A percentile compares a stretch with the other conserved stretches of the same genome.
These are phyloP conservation scores for Phyllostomus hastatus DNA, from an alignment of 2,113 vertebrate species.

Conservation along the genomic window DNA sequence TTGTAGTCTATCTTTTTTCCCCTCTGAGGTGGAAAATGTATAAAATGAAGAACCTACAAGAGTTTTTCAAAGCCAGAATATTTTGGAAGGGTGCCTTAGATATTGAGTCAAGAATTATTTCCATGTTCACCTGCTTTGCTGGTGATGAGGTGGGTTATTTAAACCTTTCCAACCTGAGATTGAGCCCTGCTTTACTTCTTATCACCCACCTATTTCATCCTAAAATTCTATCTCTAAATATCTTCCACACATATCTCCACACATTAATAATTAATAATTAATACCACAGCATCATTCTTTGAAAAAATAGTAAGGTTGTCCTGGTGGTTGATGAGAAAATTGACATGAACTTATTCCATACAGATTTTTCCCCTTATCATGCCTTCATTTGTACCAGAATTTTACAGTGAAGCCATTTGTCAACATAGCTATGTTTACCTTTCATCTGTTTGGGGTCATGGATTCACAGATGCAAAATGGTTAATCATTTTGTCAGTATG, in stretches of 20 bases:
- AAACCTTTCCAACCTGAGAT: not conserved
- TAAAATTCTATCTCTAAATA: not conserved
- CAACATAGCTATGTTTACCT: constrained; percentile 22
- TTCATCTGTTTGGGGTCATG: constrained; percentile 43
- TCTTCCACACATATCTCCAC: not conserved
- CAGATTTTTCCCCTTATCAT: not conserved
- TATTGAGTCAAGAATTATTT: not conserved
- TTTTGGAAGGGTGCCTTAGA: not conserved
- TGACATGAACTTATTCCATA: not conserved
- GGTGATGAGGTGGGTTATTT: not conserved
- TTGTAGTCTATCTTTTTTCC: not conserved
- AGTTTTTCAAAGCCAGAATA: not conserved
- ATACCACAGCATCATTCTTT: not conserved
- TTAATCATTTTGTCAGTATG: constrained; percentile 43
- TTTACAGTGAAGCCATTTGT: constrained; percentile 11
- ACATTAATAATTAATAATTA: not conserved
- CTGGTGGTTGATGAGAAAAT: not conserved
- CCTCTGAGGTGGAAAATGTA: not conserved
- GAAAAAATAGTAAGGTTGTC: not conserved
- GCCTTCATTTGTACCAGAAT: constrained; percentile 37
- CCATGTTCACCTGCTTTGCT: not conserved
- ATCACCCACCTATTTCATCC: not conserved
- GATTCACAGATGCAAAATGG: constrained; percentile 38
- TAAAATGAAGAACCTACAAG: not conserved
- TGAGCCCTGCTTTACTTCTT: not conserved